phyloP scores from a whole-genome alignment of 2,888 invertebrate genomes.

The Dicroscelio sp. region DNA sequence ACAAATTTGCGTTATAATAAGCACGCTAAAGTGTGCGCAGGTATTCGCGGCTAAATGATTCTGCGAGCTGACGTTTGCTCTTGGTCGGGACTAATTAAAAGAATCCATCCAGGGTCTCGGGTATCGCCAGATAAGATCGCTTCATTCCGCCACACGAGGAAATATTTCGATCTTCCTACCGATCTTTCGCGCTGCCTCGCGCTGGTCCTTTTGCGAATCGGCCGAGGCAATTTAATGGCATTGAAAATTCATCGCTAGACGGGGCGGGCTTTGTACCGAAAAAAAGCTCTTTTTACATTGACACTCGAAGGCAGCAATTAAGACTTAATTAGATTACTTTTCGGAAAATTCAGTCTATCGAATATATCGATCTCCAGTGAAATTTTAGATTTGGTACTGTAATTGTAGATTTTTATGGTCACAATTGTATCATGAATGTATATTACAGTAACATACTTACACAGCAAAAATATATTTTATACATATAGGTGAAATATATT shows the following conservation, averaged over 20 bases:
- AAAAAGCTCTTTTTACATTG: constrained; percentile 64
- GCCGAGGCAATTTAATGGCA: constrained; percentile 68
- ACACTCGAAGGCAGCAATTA: constrained; percentile 71
- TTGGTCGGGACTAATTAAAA: constrained; percentile 90
- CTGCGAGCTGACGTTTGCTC: constrained; percentile 85
- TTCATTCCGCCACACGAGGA: constrained; percentile 76
- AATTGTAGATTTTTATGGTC: too few species aligned
- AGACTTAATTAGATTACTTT: constrained; percentile 74
- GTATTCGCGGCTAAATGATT: constrained; percentile 81
- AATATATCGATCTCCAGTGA: neutral
- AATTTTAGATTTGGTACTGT: neutral
- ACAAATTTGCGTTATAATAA: constrained; percentile 79
- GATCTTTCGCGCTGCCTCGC: constrained; percentile 61
- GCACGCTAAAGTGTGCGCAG: constrained; percentile 66
- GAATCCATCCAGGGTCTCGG: constrained; percentile 87
- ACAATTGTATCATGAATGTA: too few species aligned
- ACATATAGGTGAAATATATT: too few species aligned
- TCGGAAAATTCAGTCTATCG: too few species aligned
- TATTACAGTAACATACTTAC: too few species aligned
- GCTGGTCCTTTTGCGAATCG: constrained; percentile 63
- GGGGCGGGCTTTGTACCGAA: constrained; percentile 47
- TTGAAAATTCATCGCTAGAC: constrained; percentile 66
- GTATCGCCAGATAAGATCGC: constrained; percentile 84
- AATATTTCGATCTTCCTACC: constrained; percentile 77
- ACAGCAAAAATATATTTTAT: too few species aligned